phyloP scores from a whole-genome alignment of 2,888 invertebrate genomes.

The Opisthograptis luteolata region DNA sequence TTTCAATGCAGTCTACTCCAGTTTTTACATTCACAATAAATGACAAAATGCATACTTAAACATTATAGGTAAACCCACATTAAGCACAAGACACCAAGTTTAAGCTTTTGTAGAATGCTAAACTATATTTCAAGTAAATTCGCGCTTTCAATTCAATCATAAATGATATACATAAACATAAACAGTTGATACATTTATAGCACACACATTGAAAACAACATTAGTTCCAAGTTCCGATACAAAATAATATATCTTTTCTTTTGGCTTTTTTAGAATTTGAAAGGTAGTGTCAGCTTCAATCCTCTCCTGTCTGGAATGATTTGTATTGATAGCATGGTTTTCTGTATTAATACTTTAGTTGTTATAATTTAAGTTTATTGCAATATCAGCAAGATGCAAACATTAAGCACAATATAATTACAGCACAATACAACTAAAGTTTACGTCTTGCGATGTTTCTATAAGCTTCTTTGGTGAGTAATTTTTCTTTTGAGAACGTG shows the following conservation, averaged over 20 bases:
- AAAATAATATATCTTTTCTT: conserved; percentile 20
- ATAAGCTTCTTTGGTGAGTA: conserved; percentile 10
- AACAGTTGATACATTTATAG: conserved; percentile 28
- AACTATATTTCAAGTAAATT: conserved; percentile 24
- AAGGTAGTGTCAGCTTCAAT: conserved; percentile 34
- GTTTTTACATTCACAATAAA: conserved; percentile 42
- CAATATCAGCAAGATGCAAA: conserved; percentile 23
- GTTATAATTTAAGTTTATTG: conserved; percentile 17
- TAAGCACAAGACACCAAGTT: conserved; percentile 54
- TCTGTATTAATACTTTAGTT: conserved; percentile 9
- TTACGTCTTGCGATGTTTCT: conserved; percentile 17
- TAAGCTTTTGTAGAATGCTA: conserved; percentile 60
- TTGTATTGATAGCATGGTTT: conserved; percentile 19
- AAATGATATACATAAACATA: conserved; percentile 27
- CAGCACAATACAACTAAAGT: background rate
- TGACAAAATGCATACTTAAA: conserved; percentile 48
- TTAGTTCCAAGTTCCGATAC: conserved; percentile 5
- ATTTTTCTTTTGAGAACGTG: too few species aligned
- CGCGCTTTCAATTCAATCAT: conserved; percentile 31
- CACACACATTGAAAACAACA: conserved; percentile 34
- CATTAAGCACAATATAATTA: background rate
- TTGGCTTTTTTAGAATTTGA: conserved; percentile 29
- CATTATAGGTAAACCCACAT: conserved; percentile 51
- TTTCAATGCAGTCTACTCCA: conserved; percentile 58
- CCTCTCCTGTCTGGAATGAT: conserved; percentile 27